Evolutionary conservation across 2,888 invertebrate genomes (phyloP), one percentile per base, ranked within the genome.

Genomic region (Elysia crispata): DNA sequence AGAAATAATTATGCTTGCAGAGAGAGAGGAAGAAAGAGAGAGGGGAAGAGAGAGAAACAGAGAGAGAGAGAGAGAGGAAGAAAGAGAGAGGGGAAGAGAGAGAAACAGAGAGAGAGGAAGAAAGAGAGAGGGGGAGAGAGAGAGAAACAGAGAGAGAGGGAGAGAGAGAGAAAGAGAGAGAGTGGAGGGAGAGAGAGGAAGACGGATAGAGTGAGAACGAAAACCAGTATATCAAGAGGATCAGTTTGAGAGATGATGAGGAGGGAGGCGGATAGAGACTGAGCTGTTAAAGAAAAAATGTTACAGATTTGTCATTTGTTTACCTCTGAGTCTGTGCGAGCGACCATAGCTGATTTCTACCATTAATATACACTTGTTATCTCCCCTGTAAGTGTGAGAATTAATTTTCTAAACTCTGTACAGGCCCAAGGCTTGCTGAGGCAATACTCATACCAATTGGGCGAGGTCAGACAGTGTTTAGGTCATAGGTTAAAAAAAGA

Each of bases 1-100:
- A n/a, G n/a, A n/a, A n/a, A n/a, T n/a, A 11, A 41, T 11, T 11
- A 41, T 3, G 5, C 41, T 41, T 3, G 41, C 41, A 76, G 31
- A 31, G 76, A 49, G 41, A 66, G 49, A 49, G 64, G 20, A 49
- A 25, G 41, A 41, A n/a, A 33, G 66, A 66, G 28, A 50, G 64
- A n/a, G 66, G 60, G 28, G 31, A 15, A 15, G 60, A 60, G n/a
- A 75, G 31, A 57, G 74, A 75, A n/a, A 54, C 31, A 30, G 74
- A 75, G 25, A 64, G 62, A 33, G 62, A 62, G 33, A 31, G 66
- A 30, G 64, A 64, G 15, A 64, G 62, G 49, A 41, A 76, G 60
- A 49, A 64, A 41, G 64, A 62, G 25, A 64, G 41, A 60, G 74
- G 60, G 15, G 25, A 25, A 28, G 73, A 54, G 50, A 23, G 73